Evolutionary conservation across 2,888 invertebrate genomes (phyloP).

Genomic region (Dastarcus helophoroides): DNA sequence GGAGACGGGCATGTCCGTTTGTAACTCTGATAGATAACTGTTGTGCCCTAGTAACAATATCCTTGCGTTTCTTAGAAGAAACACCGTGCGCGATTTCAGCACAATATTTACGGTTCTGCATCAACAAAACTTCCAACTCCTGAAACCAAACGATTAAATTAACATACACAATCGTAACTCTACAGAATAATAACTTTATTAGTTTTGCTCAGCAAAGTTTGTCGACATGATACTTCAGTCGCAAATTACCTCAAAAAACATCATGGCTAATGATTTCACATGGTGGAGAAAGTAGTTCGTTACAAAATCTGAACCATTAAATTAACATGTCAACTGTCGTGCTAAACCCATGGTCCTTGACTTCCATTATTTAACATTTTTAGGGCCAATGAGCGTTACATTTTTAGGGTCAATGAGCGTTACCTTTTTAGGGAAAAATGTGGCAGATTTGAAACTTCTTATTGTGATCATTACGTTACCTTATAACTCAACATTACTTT

Average conservation of each 20-base stretch:
- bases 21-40: constrained; percentile 92
- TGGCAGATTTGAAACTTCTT: too few relatives aligned
- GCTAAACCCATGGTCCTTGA: too few relatives aligned
- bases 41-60: constrained; percentile 92
- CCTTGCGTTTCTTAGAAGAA: constrained; percentile 93
- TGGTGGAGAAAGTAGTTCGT: not conserved
- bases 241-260: constrained; percentile 37
- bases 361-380: too few relatives aligned
- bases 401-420: too few relatives aligned
- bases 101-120: constrained; percentile 96
- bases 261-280: constrained; percentile 22
- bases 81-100: constrained; percentile 97
- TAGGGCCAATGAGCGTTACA: too few relatives aligned
- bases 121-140: constrained; percentile 95
- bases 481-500: too few relatives aligned
- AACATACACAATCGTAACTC: not conserved
- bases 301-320: too few relatives aligned
- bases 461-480: too few relatives aligned
- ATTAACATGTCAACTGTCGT: too few relatives aligned
- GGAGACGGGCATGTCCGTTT: constrained; percentile 90
- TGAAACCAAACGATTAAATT: constrained; percentile 31
- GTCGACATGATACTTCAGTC: constrained; percentile 33
- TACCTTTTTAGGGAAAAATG: too few relatives aligned
- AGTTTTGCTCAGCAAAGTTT: constrained; percentile 20
- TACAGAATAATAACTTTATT: not conserved